phyloP scores from a whole-genome alignment of 2,888 invertebrate genomes.

The Pheosia gnoma region DNA sequence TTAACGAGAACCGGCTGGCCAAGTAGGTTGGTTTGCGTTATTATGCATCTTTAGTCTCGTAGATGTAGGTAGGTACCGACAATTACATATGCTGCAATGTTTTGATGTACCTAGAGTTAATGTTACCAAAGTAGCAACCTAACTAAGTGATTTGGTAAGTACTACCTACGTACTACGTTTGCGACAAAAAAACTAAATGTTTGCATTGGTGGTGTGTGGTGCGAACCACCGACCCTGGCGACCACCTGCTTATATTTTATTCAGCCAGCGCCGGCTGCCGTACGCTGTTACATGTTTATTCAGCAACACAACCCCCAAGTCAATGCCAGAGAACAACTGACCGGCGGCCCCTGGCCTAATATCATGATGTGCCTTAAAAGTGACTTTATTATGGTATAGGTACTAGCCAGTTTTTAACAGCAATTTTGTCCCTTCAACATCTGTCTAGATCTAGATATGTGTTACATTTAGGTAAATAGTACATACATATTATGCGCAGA shows the following conservation, averaged over 20 bases:
- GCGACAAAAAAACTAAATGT: background rate
- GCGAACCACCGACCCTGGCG: background rate
- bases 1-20: no score
- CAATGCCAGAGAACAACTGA: background rate
- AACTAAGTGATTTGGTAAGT: no score
- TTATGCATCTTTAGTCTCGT: no score
- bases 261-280: constrained; percentile 11
- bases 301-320: background rate
- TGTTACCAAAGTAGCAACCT: no score
- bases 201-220: background rate
- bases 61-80: no score
- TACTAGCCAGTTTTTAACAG: background rate
- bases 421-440: background rate
- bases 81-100: no score
- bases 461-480: no score
- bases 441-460: background rate
- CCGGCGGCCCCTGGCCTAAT: background rate
- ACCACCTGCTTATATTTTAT: constrained; percentile 39
- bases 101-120: no score
- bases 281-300: background rate
- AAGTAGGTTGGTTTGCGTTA: no score
- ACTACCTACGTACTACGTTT: no score
- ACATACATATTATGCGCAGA: no score
- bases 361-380: background rate
- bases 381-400: constrained; percentile 1